Conservation (phyloP, 2,113 vertebrate species). For the Irena cyanogastra region DNA sequence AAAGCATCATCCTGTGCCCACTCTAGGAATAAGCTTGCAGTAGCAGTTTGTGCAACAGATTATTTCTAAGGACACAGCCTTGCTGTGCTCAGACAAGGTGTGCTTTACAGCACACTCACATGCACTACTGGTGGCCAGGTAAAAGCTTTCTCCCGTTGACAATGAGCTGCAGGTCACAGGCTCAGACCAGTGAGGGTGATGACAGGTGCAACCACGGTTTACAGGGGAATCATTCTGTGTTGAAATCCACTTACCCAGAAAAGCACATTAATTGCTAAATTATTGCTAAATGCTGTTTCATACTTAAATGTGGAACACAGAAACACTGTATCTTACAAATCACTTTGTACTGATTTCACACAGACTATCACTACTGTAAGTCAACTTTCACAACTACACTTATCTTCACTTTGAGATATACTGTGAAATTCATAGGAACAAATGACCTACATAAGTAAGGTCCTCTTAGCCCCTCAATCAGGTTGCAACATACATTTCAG, state of each 20-base stretch:
- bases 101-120: not conserved
- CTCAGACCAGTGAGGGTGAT: not conserved
- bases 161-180: not conserved
- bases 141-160: not conserved
- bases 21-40: not conserved
- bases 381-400: not conserved
- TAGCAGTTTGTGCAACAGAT: not conserved
- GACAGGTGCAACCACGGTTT: not conserved
- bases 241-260: not conserved
- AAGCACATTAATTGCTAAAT: not conserved
- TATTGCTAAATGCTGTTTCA: not conserved
- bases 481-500: not conserved
- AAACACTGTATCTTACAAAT: not conserved
- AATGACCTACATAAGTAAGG: not conserved
- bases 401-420: not conserved
- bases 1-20: not conserved
- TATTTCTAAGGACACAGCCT: not conserved
- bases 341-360: not conserved
- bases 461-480: not conserved
- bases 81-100: not conserved
- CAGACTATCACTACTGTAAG: not conserved
- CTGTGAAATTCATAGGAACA: not conserved
- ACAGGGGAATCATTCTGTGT: not conserved
- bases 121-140: not conserved
- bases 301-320: not conserved